phyloP scores from a whole-genome alignment of 2,113 vertebrate genomes.

The Grantiella picta region DNA sequence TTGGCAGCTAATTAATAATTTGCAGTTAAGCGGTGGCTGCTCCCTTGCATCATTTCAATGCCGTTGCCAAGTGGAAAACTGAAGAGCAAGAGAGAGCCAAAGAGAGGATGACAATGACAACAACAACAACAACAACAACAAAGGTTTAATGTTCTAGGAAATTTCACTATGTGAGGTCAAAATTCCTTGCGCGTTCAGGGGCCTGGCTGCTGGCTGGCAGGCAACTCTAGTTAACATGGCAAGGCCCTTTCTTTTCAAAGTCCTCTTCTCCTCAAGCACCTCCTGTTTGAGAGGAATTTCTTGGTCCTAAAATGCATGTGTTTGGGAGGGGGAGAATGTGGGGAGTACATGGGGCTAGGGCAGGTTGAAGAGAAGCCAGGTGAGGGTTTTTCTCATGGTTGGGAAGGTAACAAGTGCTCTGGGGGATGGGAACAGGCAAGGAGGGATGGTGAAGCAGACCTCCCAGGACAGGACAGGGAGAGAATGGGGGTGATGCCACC shows the following conservation, averaged over 20 bases:
- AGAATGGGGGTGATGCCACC: neutral
- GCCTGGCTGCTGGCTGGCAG: neutral
- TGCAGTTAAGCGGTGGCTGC: neutral
- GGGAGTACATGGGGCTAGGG: neutral
- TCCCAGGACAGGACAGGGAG: neutral
- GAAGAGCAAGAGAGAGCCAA: slow-evolving; percentile 26
- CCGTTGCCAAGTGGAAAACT: slow-evolving; percentile 16
- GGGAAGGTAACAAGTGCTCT: neutral
- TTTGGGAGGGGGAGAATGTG: neutral
- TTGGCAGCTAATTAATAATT: slow-evolving; percentile 64
- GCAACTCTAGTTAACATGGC: neutral
- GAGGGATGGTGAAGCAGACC: neutral
- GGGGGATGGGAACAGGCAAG: neutral
- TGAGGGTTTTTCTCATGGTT: neutral
- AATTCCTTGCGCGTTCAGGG: neutral
- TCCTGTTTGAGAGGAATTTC: neutral
- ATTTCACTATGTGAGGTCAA: slow-evolving; percentile 36
- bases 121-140: slow-evolving; percentile 23
- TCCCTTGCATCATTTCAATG: slow-evolving; percentile 34
- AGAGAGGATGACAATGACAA: neutral
- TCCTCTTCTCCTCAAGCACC: neutral
- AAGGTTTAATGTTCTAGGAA: slow-evolving; percentile 59
- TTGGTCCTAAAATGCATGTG: neutral
- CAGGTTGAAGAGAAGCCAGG: neutral
- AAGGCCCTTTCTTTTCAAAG: neutral